Evolutionary conservation across 2,113 vertebrate genomes (phyloP).

Genomic region (Nestor notabilis): DNA sequence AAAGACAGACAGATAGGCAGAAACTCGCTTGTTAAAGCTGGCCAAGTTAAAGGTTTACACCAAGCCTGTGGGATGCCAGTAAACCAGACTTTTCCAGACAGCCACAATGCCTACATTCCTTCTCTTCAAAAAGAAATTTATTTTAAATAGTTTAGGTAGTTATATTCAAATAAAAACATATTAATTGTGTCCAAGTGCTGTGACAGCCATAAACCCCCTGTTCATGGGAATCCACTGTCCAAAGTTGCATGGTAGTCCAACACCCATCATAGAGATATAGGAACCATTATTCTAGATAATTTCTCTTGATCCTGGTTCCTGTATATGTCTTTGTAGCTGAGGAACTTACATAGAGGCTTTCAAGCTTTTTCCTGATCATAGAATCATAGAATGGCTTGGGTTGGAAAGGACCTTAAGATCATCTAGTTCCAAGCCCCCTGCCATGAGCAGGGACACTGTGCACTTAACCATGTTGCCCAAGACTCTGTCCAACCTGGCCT

Average conservation of each 20-base stretch:
- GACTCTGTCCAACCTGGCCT: too few relatives aligned
- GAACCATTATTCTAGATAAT: neutral
- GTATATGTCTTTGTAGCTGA: neutral
- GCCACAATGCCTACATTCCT: neutral
- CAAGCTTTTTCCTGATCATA: neutral
- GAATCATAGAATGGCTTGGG: too few relatives aligned
- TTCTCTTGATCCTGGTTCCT: neutral
- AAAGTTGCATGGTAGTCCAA: neutral
- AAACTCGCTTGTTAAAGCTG: neutral
- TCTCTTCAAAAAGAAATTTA: neutral
- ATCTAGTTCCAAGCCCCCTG: too few relatives aligned
- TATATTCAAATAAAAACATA: neutral
- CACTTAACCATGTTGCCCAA: too few relatives aligned
- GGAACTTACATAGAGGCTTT: neutral
- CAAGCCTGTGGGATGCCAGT: neutral
- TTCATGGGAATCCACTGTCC: fast-evolving
- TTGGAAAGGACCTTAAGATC: too few relatives aligned
- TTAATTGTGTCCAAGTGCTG: neutral
- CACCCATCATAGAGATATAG: neutral
- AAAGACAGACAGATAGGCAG: neutral
- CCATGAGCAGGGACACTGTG: too few relatives aligned
- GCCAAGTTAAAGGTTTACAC: neutral
- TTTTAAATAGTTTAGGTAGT: neutral
- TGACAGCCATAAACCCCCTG: neutral
- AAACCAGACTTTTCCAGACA: neutral